Evolutionary conservation across 1,140 invertebrate species (phyloP).

Genomic region (Heliconius eleuchia): DNA sequence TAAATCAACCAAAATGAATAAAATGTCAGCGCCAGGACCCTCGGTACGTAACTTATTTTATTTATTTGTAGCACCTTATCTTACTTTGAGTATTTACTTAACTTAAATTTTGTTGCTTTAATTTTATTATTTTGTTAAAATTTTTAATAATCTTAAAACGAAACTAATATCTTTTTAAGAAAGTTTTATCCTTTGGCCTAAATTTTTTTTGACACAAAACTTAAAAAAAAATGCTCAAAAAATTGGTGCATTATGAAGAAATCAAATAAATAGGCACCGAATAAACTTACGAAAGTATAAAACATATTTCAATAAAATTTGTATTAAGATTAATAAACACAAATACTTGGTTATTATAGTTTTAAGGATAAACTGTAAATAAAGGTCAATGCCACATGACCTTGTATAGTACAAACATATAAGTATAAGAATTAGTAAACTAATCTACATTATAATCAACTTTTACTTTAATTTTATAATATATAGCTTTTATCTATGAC

Average conservation of each 20-base stretch:
- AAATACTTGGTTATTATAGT: too few relatives aligned
- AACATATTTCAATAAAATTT: neutral
- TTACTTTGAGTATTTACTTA: neutral
- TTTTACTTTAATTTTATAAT: neutral
- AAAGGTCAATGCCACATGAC: conserved; percentile 3
- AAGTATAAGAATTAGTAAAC: neutral
- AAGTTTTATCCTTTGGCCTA: neutral
- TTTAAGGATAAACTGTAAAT: neutral
- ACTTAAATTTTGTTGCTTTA: neutral
- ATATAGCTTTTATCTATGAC: too few relatives aligned
- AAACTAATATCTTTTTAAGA: neutral
- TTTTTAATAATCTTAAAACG: too few relatives aligned
- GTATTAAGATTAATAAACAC: neutral
- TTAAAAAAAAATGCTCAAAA: too few relatives aligned
- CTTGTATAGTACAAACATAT: neutral
- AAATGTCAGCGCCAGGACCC: conserved; percentile 41
- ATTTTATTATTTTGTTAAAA: neutral
- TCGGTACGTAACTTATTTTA: conserved; percentile 43
- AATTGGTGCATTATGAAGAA: too few relatives aligned
- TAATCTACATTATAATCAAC: neutral
- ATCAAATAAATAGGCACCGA: too few relatives aligned
- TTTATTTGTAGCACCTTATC: conserved; percentile 13
- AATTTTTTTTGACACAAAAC: neutral
- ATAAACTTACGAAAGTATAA: neutral
- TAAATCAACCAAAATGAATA: conserved; percentile 41